Evolutionary conservation across 2,113 vertebrate genomes (phyloP).

Genomic region (Vimba vimba): DNA sequence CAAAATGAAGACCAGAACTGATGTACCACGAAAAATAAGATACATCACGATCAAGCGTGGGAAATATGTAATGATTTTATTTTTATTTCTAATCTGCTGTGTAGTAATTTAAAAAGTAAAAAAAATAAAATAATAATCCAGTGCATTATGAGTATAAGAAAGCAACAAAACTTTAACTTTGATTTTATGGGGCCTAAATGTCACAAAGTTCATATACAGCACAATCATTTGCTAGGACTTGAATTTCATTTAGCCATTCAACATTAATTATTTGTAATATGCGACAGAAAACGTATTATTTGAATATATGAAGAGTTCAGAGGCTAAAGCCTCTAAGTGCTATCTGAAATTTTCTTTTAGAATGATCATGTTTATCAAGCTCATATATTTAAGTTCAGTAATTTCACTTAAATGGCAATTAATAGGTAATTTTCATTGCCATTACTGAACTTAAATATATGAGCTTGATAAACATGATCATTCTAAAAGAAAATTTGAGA

Average conservation of each 20-base stretch:
- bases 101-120: neutral
- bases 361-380: too few species aligned
- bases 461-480: too few species aligned
- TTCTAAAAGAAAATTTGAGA: too few species aligned
- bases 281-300: neutral
- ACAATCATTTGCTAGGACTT: neutral
- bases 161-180: neutral
- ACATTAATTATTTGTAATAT: neutral
- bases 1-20: rapidly evolving
- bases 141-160: neutral
- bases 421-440: too few species aligned
- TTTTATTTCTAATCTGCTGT: neutral
- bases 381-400: too few species aligned
- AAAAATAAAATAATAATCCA: too few species aligned
- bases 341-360: too few species aligned
- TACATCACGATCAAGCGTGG: conserved; percentile 61
- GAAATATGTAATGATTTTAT: conserved; percentile 59
- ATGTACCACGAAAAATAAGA: conserved; percentile 19
- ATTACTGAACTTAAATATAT: too few species aligned
- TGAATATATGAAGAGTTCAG: neutral
- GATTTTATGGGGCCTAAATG: neutral
- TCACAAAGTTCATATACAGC: neutral
- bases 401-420: too few species aligned
- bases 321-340: too few species aligned
- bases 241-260: conserved; percentile 25